phyloP scores from a whole-genome alignment of 2,797 vertebrate genomes.

The Sylvilagus floridanus region DNA sequence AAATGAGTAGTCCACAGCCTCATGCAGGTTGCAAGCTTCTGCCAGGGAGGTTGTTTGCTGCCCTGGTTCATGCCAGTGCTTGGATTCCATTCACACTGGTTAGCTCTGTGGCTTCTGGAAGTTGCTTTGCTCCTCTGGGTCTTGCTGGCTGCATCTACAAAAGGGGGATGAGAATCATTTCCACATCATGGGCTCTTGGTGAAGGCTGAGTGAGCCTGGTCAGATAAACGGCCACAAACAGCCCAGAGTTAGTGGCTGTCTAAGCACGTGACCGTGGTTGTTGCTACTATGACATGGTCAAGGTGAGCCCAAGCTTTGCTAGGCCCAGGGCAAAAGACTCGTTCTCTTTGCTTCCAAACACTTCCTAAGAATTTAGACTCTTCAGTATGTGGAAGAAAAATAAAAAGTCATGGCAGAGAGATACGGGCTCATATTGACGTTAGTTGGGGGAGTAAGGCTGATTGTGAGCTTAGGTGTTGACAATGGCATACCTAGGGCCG shows the following conservation, averaged over 20 bases:
- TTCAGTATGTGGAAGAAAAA: background rate
- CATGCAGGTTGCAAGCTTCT: background rate
- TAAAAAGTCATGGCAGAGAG: background rate
- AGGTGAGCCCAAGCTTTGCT: background rate
- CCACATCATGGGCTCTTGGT: rapidly evolving
- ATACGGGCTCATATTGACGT: background rate
- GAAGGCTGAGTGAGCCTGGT: background rate
- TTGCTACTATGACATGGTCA: background rate
- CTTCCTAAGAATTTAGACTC: background rate
- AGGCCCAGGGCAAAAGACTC: background rate
- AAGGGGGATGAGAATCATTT: background rate
- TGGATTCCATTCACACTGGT: background rate
- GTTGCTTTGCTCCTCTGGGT: background rate
- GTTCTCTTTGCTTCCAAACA: background rate
- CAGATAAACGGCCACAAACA: background rate
- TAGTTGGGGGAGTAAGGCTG: background rate
- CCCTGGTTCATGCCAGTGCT: background rate
- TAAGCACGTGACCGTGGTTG: background rate
- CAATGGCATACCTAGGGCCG: rapidly evolving
- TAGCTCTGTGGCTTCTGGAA: background rate
- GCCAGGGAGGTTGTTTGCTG: background rate
- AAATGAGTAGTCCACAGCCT: background rate
- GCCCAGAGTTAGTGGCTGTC: background rate
- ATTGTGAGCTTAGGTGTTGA: background rate
- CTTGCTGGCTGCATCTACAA: background rate